Conservation (phyloP, 2,113 vertebrate genomes). For the Peromyscus maniculatus region DNA sequence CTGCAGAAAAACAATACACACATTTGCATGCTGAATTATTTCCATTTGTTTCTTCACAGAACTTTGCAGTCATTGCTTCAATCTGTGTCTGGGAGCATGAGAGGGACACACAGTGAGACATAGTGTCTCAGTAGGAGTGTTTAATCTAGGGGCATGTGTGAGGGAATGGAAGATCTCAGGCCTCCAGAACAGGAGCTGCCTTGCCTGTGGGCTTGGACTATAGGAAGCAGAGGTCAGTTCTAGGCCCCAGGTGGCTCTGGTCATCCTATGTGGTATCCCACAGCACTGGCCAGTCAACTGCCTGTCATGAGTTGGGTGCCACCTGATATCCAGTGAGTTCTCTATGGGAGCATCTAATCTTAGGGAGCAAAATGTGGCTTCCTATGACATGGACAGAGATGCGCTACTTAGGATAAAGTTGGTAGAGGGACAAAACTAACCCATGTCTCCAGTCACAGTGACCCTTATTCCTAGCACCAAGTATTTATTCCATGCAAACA, state of each 20-base stretch:
- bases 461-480: not conserved
- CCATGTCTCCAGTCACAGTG: not conserved
- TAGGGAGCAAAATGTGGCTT: not conserved
- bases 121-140: not conserved
- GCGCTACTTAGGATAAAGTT: not conserved
- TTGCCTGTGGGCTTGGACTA: not conserved
- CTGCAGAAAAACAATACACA: not conserved
- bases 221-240: not conserved
- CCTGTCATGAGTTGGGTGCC: not conserved
- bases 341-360: not conserved
- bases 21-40: not conserved
- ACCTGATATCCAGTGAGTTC: not conserved
- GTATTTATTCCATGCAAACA: not conserved
- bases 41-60: not conserved
- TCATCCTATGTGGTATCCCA: not conserved
- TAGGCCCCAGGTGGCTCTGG: not conserved
- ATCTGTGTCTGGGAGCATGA: conserved; percentile 3
- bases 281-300: not conserved
- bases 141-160: not conserved
- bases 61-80: not conserved
- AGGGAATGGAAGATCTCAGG: too few relatives aligned
- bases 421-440: not conserved
- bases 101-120: not conserved
- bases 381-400: not conserved
- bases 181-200: not conserved